A percentile compares a stretch with the other conserved stretches of the same genome.
Evolutionary conservation across 2,888 invertebrate species (phyloP).

Genomic region (Caradrina clavipalpis): DNA sequence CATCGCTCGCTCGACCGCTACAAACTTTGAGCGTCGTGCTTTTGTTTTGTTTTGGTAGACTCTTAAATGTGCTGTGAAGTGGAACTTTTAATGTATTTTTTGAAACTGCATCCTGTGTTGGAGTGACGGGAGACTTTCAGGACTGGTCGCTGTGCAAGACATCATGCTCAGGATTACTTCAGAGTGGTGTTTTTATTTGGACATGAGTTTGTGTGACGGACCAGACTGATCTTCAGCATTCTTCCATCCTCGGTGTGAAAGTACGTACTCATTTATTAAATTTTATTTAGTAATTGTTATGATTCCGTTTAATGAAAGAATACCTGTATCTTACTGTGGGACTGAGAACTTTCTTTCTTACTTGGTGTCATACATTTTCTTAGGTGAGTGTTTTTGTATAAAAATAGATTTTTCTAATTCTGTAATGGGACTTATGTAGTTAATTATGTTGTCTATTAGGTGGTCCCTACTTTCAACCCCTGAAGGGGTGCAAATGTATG

Average conservation of each 20-base stretch:
- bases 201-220: conserved; percentile 5
- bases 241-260: neutral
- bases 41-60: conserved; percentile 22
- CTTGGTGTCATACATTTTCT: too few relatives aligned
- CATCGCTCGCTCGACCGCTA: conserved; percentile 1
- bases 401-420: too few relatives aligned
- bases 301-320: neutral
- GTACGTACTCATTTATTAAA: neutral
- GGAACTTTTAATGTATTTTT: conserved; percentile 6
- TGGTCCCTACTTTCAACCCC: neutral
- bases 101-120: conserved; percentile 1
- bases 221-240: neutral
- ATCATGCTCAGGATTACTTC: neutral
- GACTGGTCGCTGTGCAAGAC: neutral
- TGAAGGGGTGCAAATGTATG: neutral
- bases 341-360: too few relatives aligned
- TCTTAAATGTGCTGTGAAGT: conserved; percentile 44
- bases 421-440: too few relatives aligned
- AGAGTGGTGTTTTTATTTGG: conserved; percentile 4
- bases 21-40: neutral
- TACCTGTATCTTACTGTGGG: neutral
- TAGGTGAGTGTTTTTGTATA: too few relatives aligned
- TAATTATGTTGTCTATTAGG: neutral
- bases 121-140: conserved; percentile 2
- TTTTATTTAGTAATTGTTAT: neutral